Conservation (phyloP, 1,140 invertebrate genomes). For the Argopecten irradians region DNA sequence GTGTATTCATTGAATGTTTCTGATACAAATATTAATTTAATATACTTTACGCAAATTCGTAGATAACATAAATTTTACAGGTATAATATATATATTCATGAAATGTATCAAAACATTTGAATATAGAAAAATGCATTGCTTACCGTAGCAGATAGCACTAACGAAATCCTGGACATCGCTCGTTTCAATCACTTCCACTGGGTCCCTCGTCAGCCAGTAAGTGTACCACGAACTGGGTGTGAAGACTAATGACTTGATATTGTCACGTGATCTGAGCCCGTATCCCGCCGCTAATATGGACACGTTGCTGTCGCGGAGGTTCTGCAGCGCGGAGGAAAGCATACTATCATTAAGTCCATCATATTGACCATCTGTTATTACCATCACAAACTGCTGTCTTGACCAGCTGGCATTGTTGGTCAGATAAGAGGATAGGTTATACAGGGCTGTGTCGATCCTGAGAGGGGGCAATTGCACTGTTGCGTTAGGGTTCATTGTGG, state of each 20-base stretch:
- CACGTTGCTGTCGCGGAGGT: neutral
- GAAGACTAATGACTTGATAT: neutral
- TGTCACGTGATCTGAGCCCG: neutral
- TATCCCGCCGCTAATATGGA: neutral
- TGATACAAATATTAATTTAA: no score
- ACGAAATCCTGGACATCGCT: neutral
- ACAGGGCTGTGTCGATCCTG: neutral
- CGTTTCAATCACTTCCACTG: neutral
- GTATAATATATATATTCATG: no score
- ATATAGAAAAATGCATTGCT: no score
- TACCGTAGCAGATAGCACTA: neutral
- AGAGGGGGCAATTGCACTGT: neutral
- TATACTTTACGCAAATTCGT: no score
- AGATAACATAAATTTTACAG: no score
- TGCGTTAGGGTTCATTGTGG: neutral
- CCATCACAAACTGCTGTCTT: neutral
- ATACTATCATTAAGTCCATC: neutral
- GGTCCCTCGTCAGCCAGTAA: neutral
- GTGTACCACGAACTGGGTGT: neutral
- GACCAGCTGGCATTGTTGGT: neutral
- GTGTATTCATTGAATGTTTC: no score
- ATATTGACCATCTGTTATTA: neutral
- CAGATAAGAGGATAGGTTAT: neutral
- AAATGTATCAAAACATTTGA: no score
- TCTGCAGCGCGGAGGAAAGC: neutral